Conservation (phyloP, 2,113 vertebrate genomes). For the Motacilla tschutschensis region DNA sequence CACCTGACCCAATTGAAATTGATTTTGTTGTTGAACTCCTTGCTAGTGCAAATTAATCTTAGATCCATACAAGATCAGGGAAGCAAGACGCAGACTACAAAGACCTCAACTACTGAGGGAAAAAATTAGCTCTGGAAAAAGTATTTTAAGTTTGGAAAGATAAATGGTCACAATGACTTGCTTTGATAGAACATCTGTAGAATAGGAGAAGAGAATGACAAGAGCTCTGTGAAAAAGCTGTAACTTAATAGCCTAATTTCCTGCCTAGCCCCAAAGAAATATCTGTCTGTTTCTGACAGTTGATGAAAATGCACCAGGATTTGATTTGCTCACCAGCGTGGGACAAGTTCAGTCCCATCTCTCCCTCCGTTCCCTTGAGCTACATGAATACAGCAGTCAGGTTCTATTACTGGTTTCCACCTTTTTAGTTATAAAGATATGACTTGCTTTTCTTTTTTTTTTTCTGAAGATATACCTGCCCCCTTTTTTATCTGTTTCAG, state of each 20-base stretch:
- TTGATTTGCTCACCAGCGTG: slow-evolving; percentile 80
- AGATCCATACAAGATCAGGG: slow-evolving; percentile 79
- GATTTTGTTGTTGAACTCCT: slow-evolving; percentile 90
- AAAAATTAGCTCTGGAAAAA: slow-evolving; percentile 76
- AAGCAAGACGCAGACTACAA: slow-evolving; percentile 75
- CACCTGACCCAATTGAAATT: slow-evolving; percentile 88
- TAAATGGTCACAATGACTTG: slow-evolving; percentile 87
- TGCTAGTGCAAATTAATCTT: slow-evolving; percentile 84
- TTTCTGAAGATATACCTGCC: neutral
- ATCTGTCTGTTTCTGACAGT: slow-evolving; percentile 84
- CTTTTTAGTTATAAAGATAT: slow-evolving; percentile 15
- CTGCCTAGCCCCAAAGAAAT: slow-evolving; percentile 84
- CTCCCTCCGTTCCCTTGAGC: slow-evolving; percentile 10
- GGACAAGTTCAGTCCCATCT: slow-evolving; percentile 83
- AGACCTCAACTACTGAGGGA: slow-evolving; percentile 68
- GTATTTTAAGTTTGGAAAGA: slow-evolving; percentile 86
- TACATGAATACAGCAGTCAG: neutral
- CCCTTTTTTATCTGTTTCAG: neutral
- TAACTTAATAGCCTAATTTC: slow-evolving; percentile 97
- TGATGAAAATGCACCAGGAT: slow-evolving; percentile 85
- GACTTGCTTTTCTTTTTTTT: neutral
- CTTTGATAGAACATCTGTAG: slow-evolving; percentile 90
- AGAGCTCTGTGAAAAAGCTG: slow-evolving; percentile 79
- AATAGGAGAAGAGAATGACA: slow-evolving; percentile 75
- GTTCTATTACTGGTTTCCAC: slow-evolving; percentile 3